Evolutionary conservation across 2,888 invertebrate species (phyloP), one percentile per base, ranked within the genome.

Genomic region (Ferdinandea cuprea): DNA sequence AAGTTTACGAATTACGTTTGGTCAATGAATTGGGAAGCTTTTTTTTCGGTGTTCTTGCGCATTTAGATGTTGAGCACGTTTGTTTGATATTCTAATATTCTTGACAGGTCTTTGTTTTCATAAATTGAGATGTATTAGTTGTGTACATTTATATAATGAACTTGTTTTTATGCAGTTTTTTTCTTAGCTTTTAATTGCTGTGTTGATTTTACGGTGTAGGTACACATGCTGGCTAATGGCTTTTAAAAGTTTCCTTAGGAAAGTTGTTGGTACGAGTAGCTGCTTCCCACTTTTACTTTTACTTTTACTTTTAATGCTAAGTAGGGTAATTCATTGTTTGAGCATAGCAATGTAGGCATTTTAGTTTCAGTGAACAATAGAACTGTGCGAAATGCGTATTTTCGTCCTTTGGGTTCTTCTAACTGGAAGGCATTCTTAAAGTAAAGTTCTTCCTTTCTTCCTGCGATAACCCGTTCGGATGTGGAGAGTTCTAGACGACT

Each of bases 21-120:
- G 80, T 74, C 80, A 80, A 76, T 69, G 80, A 76, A 69, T 74
- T 17, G n/a, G 52, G 17, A 56, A 80, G 73, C 74, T 73, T 80
- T 58, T 65, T 73, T 80, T 58, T 65, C 11, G 15, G 3, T 37
- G 74, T 58, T 65, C 80, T 32, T 80, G 80, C 80, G 80, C 80
- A 80, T 35, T 69, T 44, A 9, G n/a, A 11, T 19, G 11, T 8
- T 44, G 15, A 44, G 68, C 74, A 74, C 74, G 69, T 58, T 74
- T 65, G 59, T 52, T 78, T 32, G 35, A 46, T 73, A 13, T 72
- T 61, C 19, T 63, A 21, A 21, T 35, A 3, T 54, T 52, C 28
- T 46, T 44, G 44, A 19, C 11, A 44, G 19, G 9, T 19, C 42
- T 54, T 21, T 6, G 19, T 40, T 65, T 52, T n/a, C 1, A 42